phyloP scores from a whole-genome alignment of 2,797 vertebrate species.

The Phoeniculus purpureus region DNA sequence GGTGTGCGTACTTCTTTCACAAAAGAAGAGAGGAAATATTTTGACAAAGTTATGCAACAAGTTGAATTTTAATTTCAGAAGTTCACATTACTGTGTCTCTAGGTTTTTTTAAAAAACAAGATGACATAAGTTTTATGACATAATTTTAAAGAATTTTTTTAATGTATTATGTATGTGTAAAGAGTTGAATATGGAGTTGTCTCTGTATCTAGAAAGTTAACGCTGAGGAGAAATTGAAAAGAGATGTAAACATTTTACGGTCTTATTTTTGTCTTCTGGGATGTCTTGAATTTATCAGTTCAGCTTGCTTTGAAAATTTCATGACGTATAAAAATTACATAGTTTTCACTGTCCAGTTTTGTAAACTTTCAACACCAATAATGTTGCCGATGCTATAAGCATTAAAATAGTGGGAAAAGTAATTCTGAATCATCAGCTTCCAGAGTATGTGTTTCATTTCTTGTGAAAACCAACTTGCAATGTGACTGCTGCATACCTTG shows the following conservation, averaged over 20 bases:
- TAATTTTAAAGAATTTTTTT: neutral
- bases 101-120: neutral
- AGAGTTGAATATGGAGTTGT: neutral
- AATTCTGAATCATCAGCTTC: neutral
- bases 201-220: neutral
- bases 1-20: neutral
- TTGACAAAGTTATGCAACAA: neutral
- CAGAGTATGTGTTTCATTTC: neutral
- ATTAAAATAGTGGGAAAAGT: neutral
- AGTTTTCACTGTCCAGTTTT: neutral
- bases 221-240: neutral
- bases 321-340: neutral
- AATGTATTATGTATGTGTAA: rapidly evolving
- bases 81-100: neutral
- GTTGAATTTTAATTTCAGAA: neutral
- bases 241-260: neutral
- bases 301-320: neutral
- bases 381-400: neutral
- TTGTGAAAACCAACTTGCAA: neutral
- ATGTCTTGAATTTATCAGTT: neutral
- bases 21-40: neutral
- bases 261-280: neutral
- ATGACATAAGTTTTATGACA: rapidly evolving
- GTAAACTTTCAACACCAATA: neutral
- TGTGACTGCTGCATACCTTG: neutral